Evolutionary conservation across 2,797 vertebrate species (phyloP), one percentile per base, ranked within the genome.

Genomic region (Antennarius maculatus): DNA sequence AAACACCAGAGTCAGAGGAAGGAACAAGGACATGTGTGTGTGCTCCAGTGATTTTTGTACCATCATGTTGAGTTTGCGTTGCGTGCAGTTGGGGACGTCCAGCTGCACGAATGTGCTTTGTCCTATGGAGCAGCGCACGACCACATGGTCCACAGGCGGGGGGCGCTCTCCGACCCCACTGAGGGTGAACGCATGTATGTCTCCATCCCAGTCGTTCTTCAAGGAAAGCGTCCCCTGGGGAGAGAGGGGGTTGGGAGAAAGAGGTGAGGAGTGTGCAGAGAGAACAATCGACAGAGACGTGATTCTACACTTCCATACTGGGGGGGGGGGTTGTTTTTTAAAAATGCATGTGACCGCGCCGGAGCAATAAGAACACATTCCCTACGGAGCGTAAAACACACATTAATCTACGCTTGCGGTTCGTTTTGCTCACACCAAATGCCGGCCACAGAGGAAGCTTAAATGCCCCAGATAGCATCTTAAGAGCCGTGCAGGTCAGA

Each of bases 11-110:
- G 5, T 50, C 18, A 9, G 54, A 6, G 2, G 27, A 52, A 17
- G 10, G 5, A 12, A 39, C 31, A 34, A 1, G 5, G 2, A 34
- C 31, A 5, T 1, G 31, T 8, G 31, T 34, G 31, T 8, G 31
- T 2, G 31, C 31, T 23, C 23, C 23, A 23, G 23, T 23, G 23
- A 23, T 23, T 23, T 23, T 45, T 11, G 0, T 81, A 96, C 95
- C 93, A 94, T 90, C 59, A 94, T 94, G 9, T 69, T 91, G 71
- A 94, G 17, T 7, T 17, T 75, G 1, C 42, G 83, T 48, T 83
- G 87, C 46, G 90, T 93, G 80, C 91, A 86, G 92, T 95, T 95
- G 51, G 94, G 94, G 39, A 97, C 91, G 65, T 89, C 83, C 75
- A 96, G 84, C 59, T 86, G 59, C 58, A 85, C 88, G 51, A 68